Evolutionary conservation across 2,797 vertebrate species (phyloP).

Genomic region (Platalea minor): DNA sequence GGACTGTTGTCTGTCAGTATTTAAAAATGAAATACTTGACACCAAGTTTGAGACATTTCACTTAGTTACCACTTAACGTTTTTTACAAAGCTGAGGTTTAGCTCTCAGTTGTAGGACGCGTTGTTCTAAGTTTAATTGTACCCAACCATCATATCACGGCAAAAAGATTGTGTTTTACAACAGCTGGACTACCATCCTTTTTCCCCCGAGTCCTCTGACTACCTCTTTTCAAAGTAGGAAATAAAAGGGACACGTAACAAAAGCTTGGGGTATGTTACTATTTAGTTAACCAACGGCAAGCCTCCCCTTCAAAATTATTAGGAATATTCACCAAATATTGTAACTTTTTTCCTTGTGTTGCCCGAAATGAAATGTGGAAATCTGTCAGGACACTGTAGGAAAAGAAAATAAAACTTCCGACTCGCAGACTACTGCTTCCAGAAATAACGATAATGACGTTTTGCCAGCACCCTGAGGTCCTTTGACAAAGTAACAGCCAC

Average conservation of each 20-base stretch:
- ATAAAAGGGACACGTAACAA: background rate
- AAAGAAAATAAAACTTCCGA: background rate
- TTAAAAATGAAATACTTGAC: constrained; percentile 15
- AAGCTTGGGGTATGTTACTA: fast-evolving
- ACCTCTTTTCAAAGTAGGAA: background rate
- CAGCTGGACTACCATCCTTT: background rate
- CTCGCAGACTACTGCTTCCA: background rate
- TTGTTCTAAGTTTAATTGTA: background rate
- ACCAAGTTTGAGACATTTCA: background rate
- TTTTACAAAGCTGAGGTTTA: background rate
- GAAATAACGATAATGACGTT: background rate
- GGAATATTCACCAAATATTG: background rate
- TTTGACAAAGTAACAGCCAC: background rate
- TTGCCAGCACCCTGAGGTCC: background rate
- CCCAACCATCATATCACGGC: background rate
- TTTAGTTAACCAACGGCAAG: background rate
- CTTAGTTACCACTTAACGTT: background rate
- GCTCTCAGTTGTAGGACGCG: background rate
- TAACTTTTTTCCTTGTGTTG: background rate
- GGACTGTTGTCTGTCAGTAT: constrained; percentile 52
- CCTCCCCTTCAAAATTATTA: background rate
- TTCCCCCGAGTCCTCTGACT: background rate
- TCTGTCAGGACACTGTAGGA: background rate
- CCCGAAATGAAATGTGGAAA: background rate
- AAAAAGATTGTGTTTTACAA: background rate